phyloP scores from a whole-genome alignment of 2,113 vertebrate genomes.

The Scomber scombrus region DNA sequence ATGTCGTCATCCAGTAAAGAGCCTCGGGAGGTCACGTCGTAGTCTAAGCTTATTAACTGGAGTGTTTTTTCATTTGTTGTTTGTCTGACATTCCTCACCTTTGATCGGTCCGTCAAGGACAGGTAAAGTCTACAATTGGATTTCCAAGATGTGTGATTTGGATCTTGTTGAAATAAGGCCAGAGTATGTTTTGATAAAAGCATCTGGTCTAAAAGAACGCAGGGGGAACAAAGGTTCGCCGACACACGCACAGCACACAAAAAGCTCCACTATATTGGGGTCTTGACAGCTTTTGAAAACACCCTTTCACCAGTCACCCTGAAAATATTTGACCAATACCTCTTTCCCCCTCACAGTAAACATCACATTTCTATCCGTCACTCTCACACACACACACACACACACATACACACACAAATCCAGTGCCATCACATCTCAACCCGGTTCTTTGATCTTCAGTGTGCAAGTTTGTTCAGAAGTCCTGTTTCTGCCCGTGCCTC shows the following conservation, averaged over 20 bases:
- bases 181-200: conserved; percentile 36
- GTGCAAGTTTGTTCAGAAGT: conserved; percentile 50
- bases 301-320: conserved; percentile 51
- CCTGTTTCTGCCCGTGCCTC: conserved; percentile 30
- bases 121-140: conserved; percentile 30
- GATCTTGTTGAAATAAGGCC: conserved; percentile 27
- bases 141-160: conserved; percentile 34
- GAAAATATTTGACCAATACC: conserved; percentile 59
- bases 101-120: conserved; percentile 45
- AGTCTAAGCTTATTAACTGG: conserved; percentile 1
- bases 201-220: conserved; percentile 3
- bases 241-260: background rate
- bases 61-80: conserved; percentile 6
- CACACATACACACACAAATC: conserved; percentile 19
- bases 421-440: background rate
- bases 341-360: conserved; percentile 31
- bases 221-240: conserved; percentile 5
- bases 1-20: conserved; percentile 3
- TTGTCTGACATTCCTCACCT: conserved; percentile 28
- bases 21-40: background rate
- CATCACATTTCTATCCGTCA: conserved; percentile 18
- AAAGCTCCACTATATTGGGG: conserved; percentile 38
- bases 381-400: conserved; percentile 25
- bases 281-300: conserved; percentile 65
- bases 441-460: conserved; percentile 58